Conservation (phyloP, 2,888 invertebrate species). For the Acanthosepion esculentum region DNA sequence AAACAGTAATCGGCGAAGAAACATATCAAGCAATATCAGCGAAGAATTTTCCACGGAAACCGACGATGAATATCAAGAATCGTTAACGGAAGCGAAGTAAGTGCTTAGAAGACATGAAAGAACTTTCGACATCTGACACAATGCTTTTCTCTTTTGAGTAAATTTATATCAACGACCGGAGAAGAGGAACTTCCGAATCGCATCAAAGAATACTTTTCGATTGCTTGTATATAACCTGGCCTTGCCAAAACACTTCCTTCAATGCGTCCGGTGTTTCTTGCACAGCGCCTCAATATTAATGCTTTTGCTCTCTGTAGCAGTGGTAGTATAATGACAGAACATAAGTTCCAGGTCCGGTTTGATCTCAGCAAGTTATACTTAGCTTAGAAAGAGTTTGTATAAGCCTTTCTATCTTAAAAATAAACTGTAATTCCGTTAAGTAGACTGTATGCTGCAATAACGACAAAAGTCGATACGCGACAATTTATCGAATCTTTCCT, state of each 20-base stretch:
- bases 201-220: slow-evolving; percentile 21
- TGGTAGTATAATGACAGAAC: background rate
- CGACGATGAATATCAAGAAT: background rate
- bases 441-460: background rate
- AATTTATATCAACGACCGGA: slow-evolving; percentile 9
- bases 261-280: background rate
- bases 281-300: background rate
- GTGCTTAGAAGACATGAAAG: slow-evolving; percentile 21
- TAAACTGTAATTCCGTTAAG: background rate
- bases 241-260: slow-evolving; percentile 33
- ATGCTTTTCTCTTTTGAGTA: slow-evolving; percentile 14
- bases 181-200: slow-evolving; percentile 3
- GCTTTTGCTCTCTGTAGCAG: background rate
- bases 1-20: background rate
- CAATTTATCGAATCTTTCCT: no score
- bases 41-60: background rate
- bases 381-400: background rate
- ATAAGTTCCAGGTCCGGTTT: background rate
- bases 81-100: background rate
- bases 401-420: background rate
- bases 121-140: background rate
- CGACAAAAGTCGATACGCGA: no score
- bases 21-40: background rate
- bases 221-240: background rate
- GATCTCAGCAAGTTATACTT: background rate